Base-by-base conservation (phyloP, 2,888 invertebrate species). In the Drosophila atripex region DNA sequence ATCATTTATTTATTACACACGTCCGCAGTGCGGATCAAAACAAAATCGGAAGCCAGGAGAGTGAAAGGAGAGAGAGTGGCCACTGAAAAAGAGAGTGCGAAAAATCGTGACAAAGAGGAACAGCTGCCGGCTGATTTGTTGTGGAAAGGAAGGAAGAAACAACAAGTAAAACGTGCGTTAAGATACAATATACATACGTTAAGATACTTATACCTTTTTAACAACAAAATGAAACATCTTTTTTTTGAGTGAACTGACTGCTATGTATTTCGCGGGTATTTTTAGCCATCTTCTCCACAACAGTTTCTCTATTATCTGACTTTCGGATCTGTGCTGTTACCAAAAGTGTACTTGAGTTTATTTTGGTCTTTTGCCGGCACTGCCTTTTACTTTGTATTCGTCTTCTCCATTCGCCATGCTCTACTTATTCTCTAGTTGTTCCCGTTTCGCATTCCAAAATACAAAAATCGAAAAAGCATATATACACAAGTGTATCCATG, bases 41-140 rank as follows among this genome's bases (percentile, higher is more conserved):
- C 64, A 64, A 64, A 64, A 63, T 52, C 52, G 64, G 11, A 47
- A 30, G n/a, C 18, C 38, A 41, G 18, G 32, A 38, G 23, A 14
- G 18, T 18, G 41, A 41, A n/a, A 12, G 8, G 8, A 56, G 52
- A 56, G 52, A 63, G 54, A 55, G 39, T 21, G 23, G 65, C 18
- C n/a, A 12, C 21, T 2, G 11, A 49, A 43, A 43, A 43, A 43
- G 38, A 54, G 66, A 55, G 55, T 60, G 60, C 41, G 30, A 43
- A 63, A 45, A 51, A 12, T 30, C 28, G 65, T 64, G 64, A 21
- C 51, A 35, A 28, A 35, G 57, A 14, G 51, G 25, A 59, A 35
- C 75, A 71, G 75, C 78, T 72, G 69, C 69, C 53, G 69, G 78
- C 77, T 51, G 51, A 54, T 60, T 56, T 53, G 50, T 56, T 54